These are phyloP conservation scores for Smutsia gigantea DNA, from an alignment of 2,797 vertebrate species.

Conservation along the genomic window DNA sequence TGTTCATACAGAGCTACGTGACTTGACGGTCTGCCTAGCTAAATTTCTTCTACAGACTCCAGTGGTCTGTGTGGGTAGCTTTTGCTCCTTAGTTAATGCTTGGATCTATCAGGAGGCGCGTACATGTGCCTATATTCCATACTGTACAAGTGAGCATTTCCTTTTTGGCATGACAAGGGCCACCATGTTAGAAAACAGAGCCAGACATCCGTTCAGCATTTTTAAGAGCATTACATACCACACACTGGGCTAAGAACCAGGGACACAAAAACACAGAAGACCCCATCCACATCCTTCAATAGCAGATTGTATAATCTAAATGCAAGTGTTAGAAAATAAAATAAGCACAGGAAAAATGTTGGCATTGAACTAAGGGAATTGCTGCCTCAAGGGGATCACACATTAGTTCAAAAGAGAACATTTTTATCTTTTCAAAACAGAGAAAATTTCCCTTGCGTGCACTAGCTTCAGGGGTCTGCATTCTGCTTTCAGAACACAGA, in stretches of 20 bases:
- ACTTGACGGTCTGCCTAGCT: not conserved
- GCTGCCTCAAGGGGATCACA: not conserved
- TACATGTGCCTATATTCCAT: not conserved
- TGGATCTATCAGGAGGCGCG: not conserved
- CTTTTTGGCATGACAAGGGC: not conserved
- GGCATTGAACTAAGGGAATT: not conserved
- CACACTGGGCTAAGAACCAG: not conserved
- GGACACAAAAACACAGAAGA: not conserved
- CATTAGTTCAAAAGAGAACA: not conserved
- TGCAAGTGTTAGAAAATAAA: not conserved
- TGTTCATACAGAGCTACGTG: not conserved
- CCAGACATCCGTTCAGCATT: not conserved
- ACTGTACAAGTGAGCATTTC: not conserved
- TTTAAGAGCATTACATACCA: not conserved
- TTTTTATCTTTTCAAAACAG: constrained; percentile 9
- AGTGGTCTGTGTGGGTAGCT: not conserved
- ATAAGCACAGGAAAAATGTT: not conserved
- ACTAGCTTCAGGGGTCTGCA: not conserved
- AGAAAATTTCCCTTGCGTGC: not conserved
- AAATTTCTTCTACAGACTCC: not conserved
- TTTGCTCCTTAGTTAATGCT: not conserved
- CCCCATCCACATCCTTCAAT: not conserved
- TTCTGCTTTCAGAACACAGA: not conserved
- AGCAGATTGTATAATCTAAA: not conserved
- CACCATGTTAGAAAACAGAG: not conserved